A percentile compares a stretch with the other conserved stretches of the same genome.
These are phyloP conservation scores for Etheostoma spectabile DNA, from an alignment of 2,113 vertebrate genomes.

Conservation along the genomic window DNA sequence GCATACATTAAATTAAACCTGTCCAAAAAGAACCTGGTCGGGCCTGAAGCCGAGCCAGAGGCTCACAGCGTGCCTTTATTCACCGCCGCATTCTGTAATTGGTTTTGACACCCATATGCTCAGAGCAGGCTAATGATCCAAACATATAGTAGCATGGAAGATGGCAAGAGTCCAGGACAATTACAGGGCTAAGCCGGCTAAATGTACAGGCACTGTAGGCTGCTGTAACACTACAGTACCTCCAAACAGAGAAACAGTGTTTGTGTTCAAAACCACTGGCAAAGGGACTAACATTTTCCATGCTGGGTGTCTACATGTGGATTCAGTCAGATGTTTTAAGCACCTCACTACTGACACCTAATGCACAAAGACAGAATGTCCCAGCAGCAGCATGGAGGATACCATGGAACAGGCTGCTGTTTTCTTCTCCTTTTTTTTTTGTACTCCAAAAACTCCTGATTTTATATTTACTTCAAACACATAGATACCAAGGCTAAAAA, in stretches of 20 bases:
- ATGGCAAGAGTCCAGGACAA: conserved; percentile 58
- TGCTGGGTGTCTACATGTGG: conserved; percentile 22
- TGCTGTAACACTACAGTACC: background rate
- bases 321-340: conserved; percentile 5
- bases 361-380: conserved; percentile 60
- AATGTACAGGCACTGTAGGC: background rate
- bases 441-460: conserved; percentile 28
- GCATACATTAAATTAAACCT: conserved; percentile 46
- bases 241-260: background rate
- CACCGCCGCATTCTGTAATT: conserved; percentile 43
- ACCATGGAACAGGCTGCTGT: conserved; percentile 30
- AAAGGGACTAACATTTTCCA: conserved; percentile 24
- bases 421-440: conserved; percentile 40
- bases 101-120: conserved; percentile 63
- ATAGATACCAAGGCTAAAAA: conserved; percentile 53
- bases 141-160: conserved; percentile 50
- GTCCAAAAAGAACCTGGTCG: conserved; percentile 20
- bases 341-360: conserved; percentile 79
- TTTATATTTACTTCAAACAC: conserved; percentile 44
- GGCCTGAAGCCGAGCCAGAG: conserved; percentile 38
- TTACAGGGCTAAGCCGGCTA: conserved; percentile 40
- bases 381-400: conserved; percentile 20
- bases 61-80: conserved; percentile 48
- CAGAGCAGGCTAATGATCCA: conserved; percentile 55
- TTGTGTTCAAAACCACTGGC: conserved; percentile 8